Conservation (phyloP, 1,140 invertebrate genomes). For the Diplogasteroides magnus region DNA sequence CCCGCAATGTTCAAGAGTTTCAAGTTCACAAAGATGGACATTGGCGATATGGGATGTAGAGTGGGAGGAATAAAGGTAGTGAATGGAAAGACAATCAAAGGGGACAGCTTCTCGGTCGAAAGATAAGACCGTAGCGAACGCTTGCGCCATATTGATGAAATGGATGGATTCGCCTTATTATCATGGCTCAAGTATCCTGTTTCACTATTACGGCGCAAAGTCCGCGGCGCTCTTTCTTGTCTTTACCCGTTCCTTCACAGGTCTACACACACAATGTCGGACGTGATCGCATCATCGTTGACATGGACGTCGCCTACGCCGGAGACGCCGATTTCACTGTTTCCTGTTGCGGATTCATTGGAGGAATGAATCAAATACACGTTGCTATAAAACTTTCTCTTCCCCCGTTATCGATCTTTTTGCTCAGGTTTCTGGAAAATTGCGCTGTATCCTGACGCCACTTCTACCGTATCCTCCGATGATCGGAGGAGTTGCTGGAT, state of each 20-base stretch:
- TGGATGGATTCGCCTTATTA: no score
- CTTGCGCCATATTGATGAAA: no score
- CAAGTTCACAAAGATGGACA: constrained; percentile 52
- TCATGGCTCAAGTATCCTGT: no score
- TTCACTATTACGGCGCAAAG: no score
- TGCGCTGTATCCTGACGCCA: constrained; percentile 47
- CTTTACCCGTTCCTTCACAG: no score
- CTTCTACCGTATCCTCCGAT: constrained; percentile 50
- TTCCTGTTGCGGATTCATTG: constrained; percentile 48
- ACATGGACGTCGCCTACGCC: constrained; percentile 54
- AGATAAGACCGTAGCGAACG: no score
- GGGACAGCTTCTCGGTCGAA: no score
- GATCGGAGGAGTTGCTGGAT: constrained; percentile 48
- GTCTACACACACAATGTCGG: no score
- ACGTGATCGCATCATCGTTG: constrained; percentile 51
- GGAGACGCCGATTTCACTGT: constrained; percentile 53
- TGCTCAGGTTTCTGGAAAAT: constrained; percentile 49
- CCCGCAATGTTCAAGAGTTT: constrained; percentile 52
- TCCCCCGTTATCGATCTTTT: no score
- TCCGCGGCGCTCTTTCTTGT: no score
- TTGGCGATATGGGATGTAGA: constrained; percentile 47
- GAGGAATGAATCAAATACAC: constrained; percentile 47
- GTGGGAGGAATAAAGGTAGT: constrained; percentile 52
- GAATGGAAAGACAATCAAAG: no score
- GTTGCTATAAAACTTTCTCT: no score